Evolutionary conservation across 2,113 vertebrate genomes (phyloP).

Genomic region (Nyctibius bracteatus): DNA sequence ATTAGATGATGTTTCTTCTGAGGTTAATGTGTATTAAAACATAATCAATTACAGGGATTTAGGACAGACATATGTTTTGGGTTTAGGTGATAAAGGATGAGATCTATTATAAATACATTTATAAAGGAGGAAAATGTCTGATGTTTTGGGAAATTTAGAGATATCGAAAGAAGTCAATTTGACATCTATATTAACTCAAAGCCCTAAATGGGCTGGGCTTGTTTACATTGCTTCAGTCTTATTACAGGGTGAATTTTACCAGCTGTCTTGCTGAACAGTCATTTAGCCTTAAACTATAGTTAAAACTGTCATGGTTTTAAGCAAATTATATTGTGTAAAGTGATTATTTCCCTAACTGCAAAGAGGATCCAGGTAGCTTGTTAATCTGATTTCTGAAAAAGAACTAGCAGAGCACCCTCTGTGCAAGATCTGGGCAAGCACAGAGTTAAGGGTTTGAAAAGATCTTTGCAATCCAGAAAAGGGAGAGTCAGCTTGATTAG

Average conservation of each 20-base stretch:
- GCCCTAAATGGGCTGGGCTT: conserved; percentile 21
- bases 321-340: conserved; percentile 45
- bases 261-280: conserved; percentile 54
- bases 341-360: conserved; percentile 51
- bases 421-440: accelerated
- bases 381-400: conserved; percentile 3
- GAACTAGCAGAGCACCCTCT: background rate
- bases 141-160: conserved; percentile 15
- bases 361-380: conserved; percentile 30
- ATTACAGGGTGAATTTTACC: conserved; percentile 56
- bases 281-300: conserved; percentile 53
- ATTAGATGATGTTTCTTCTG: background rate
- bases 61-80: background rate
- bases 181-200: conserved; percentile 55
- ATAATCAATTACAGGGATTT: background rate
- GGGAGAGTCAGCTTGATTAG: accelerated
- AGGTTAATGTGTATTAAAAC: background rate
- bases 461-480: background rate
- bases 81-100: background rate
- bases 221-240: conserved; percentile 30
- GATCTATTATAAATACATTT: background rate
- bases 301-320: conserved; percentile 61
- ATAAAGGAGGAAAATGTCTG: background rate
- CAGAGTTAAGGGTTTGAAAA: accelerated
- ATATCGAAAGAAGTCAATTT: conserved; percentile 25